Base-by-base conservation (phyloP, 2,113 vertebrate species). In the Oncorhynchus masou region DNA sequence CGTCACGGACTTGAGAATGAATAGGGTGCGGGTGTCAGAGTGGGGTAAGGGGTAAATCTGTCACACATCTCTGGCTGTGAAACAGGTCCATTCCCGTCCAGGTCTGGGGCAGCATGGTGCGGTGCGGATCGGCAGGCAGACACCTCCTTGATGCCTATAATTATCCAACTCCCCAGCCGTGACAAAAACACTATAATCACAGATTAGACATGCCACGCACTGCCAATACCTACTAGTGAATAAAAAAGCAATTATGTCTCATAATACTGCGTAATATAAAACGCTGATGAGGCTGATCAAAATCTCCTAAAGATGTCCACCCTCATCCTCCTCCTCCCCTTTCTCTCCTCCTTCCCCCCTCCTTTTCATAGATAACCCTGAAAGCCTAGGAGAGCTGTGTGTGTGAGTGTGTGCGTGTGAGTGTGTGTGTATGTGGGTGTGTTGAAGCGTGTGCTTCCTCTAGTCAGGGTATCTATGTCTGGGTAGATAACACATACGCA, bases 151-250 rank as follows among this genome's bases (percentile, higher is more conserved):
- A 19, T 24, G 69, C 49, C 31, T 54, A 68, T 9, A 71, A 60
- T 64, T 8, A 64, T 78, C 25, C 64, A 62, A 59, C 62, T 78
- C 9, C 49, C n/a, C 1, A 3, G 15, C 70, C 0, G 54, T 74
- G 72, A 31, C 57, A 11, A 69, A 68, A 20, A 20, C 66, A 68
- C 49, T 73, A 54, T 25, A 60, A 57, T 15, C 5, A 78, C 59
- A 69, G 67, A 79, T 74, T 60, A 81, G 59, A 79, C 24, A 25
- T 73, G 75, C 73, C 49, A 65, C 1, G 34, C 6, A 39, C 51
- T 68, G 67, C 15, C 19, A n/a, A 31, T 9, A 39, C 7, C 67
- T 68, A 57, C 65, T 3, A 51, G 70, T 68, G 54, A 74, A 80
- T 65, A 74, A 68, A 74, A 70, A 20, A 68, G 67, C 39, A n/a